Evolutionary conservation across 2,113 vertebrate genomes (phyloP).

Genomic region (Poeciliopsis retropinna): DNA sequence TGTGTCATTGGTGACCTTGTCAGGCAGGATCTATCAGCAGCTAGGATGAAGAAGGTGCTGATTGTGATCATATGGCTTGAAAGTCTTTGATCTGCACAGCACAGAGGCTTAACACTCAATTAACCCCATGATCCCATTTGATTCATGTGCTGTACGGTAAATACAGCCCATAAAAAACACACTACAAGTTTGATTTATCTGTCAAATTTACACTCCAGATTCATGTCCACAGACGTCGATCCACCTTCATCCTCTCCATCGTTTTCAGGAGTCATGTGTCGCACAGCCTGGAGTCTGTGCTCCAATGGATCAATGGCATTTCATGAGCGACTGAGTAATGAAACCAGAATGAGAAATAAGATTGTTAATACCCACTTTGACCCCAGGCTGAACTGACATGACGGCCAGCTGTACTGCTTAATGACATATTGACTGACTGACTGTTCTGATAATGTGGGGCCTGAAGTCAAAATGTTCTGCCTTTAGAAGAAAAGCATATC

Average conservation of each 20-base stretch:
- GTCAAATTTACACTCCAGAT: slow-evolving; percentile 11
- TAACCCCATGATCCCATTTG: slow-evolving; percentile 60
- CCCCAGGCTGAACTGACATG: slow-evolving; percentile 41
- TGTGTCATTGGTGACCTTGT: slow-evolving; percentile 46
- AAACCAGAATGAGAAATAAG: slow-evolving; percentile 57
- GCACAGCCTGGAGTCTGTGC: neutral
- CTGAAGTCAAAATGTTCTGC: slow-evolving; percentile 8
- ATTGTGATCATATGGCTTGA: slow-evolving; percentile 52
- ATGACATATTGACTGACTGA: slow-evolving; percentile 48
- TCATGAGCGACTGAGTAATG: slow-evolving; percentile 54
- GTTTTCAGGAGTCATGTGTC: slow-evolving; percentile 43
- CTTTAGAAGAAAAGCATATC: neutral
- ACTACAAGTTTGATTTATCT: slow-evolving; percentile 1
- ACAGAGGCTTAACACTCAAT: slow-evolving; percentile 56
- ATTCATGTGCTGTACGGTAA: slow-evolving; percentile 14
- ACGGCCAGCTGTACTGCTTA: slow-evolving; percentile 23
- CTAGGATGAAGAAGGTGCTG: slow-evolving; percentile 23
- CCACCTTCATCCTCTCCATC: slow-evolving; percentile 2
- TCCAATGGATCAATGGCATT: slow-evolving; percentile 32
- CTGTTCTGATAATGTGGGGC: slow-evolving; percentile 31
- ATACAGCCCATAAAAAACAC: neutral
- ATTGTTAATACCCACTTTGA: slow-evolving; percentile 51
- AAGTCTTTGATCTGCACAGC: slow-evolving; percentile 55
- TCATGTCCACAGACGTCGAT: slow-evolving; percentile 1
- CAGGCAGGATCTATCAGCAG: slow-evolving; percentile 4